These are phyloP conservation scores for Aphrocallistes beatrix DNA, from an alignment of 37 sponge, comb jelly and placozoan species.

Conservation along the genomic window DNA sequence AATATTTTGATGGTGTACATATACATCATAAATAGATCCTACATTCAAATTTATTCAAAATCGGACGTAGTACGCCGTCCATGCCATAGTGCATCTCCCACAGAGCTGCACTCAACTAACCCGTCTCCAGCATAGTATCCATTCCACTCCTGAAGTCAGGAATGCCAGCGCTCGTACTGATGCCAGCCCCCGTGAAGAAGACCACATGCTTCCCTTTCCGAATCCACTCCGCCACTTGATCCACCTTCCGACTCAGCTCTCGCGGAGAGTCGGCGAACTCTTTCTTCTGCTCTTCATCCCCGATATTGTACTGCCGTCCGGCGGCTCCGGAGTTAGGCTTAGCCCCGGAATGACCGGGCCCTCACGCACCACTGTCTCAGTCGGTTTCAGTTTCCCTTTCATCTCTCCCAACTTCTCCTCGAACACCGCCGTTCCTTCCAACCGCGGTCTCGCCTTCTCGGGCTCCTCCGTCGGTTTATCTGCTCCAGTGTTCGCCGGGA, in stretches of 20 bases:
- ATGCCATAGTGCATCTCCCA: no score
- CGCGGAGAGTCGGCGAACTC: slow-evolving; percentile 55
- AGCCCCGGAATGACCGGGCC: slow-evolving; percentile 26
- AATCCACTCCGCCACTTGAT: slow-evolving; percentile 45
- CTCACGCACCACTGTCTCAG: slow-evolving; percentile 39
- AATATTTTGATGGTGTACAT: no score
- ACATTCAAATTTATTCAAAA: no score
- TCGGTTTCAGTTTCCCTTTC: slow-evolving; percentile 44
- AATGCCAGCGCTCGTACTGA: slow-evolving; percentile 77
- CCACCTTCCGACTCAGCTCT: slow-evolving; percentile 40
- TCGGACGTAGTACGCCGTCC: no score
- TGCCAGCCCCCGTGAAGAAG: slow-evolving; percentile 78
- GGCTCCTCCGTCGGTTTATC: no score
- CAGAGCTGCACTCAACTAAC: no score
- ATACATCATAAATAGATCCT: no score
- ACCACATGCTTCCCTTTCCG: slow-evolving; percentile 41
- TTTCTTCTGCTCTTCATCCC: slow-evolving; percentile 68
- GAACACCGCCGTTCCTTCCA: not conserved
- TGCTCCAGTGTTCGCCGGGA: no score
- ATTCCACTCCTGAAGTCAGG: slow-evolving; percentile 86
- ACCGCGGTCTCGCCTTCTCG: not conserved
- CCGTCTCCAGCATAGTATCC: slow-evolving; percentile 74
- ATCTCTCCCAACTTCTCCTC: slow-evolving; percentile 1
- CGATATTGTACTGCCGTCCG: slow-evolving; percentile 33
- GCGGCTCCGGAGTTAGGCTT: not conserved